Evolutionary conservation across 2,888 invertebrate genomes (phyloP), one percentile per base, ranked within the genome.

Genomic region (Cerceris rybyensis): DNA sequence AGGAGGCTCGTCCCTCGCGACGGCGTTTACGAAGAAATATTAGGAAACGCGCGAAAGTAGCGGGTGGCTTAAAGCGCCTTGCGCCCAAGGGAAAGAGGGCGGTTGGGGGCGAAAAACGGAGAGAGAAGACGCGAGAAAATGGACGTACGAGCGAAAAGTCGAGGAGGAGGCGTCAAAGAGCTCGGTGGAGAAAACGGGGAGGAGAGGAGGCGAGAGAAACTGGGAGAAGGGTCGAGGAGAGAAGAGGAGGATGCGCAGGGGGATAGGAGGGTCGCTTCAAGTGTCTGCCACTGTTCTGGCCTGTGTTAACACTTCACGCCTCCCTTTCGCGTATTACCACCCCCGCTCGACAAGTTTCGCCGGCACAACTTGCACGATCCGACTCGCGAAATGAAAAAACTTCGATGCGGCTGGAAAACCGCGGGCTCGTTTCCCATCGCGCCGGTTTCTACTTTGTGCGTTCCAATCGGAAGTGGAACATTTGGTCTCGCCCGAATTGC

Each of bases 291-390:
- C 80, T 84, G 85, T 86, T 83, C 82, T 82, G 78, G 81, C 80
- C 87, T 86, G 83, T 87, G 88, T 88, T 88, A 89, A 88, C 88
- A 88, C 88, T 88, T 89, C 87, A 85, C 88, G 85, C 88, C 87
- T 88, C 87, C 88, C 88, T 87, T 88, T 86, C 86, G 82, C 88
- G 83, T 86, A 88, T 88, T 88, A 88, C 80, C 85, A 78, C 78
- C 82, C 81, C 78, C 82, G 79, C 86, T 85, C 76, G 78, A 83
- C 69, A 83, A 83, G 70, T 87, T 82, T 75, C 82, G 81, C 80
- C 79, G 79, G 81, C 83, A 84, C 83, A 82, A 81, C 84, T 84
- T 80, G 69, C 65, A 78, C 78, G 72, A 75, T 70, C 84, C 79
- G 86, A 83, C 78, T 88, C 84, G 81, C 84, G 84, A 84, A 79